These are phyloP conservation scores for Campylomormyrus tamandua DNA, from an alignment of 2,113 vertebrate species.

Conservation along the genomic window DNA sequence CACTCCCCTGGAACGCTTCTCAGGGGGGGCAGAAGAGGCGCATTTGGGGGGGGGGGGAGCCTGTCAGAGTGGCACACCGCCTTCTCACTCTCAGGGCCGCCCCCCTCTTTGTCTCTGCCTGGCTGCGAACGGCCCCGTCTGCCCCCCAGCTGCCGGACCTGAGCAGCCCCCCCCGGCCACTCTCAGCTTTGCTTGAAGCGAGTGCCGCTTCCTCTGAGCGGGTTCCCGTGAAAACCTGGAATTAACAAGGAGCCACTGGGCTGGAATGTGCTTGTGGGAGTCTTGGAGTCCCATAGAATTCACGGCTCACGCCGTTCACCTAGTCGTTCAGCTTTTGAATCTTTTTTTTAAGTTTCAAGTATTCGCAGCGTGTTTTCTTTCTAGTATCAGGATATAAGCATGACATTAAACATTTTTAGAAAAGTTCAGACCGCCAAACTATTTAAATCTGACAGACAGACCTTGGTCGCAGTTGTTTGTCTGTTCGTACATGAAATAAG, in stretches of 20 bases:
- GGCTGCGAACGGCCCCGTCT: not conserved
- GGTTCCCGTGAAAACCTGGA: conserved; percentile 11
- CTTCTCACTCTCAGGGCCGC: not conserved
- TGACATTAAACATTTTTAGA: not conserved
- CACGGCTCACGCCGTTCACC: too few relatives aligned
- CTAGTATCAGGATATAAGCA: not conserved
- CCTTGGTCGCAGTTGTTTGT: not conserved
- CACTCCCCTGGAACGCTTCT: not conserved
- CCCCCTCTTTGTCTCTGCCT: conserved; percentile 8
- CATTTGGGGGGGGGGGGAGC: not conserved
- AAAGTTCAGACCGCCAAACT: not conserved
- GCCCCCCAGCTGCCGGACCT: conserved; percentile 16
- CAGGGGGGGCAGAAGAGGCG: not conserved
- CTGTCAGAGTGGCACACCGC: not conserved
- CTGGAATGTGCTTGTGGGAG: not conserved
- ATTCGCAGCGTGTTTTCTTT: not conserved
- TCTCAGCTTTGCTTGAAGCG: not conserved
- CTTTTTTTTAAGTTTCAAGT: not conserved
- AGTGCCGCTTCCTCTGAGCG: not conserved
- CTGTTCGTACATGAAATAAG: not conserved
- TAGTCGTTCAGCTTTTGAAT: not conserved
- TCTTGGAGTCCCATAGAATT: not conserved
- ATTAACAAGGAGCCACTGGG: not conserved
- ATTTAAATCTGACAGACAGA: not conserved
- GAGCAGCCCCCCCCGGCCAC: not conserved